Percentiles rank a stretch among this genome's conserved stretches.
Conservation (phyloP, 2,888 invertebrate genomes). For the Cheilosia impressa region DNA sequence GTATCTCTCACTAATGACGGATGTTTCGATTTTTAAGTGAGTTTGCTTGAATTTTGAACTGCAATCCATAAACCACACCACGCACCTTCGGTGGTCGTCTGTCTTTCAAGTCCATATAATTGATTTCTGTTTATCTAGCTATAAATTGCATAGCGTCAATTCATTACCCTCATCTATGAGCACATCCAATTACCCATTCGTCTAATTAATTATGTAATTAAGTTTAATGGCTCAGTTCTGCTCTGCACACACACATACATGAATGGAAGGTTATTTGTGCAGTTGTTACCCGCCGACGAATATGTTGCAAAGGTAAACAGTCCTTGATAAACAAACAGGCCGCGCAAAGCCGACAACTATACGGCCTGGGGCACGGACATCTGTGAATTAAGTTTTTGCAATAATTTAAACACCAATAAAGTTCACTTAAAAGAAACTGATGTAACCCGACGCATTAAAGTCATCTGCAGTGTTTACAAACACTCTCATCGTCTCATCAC, state of each 20-base stretch:
- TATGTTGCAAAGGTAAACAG: slow-evolving; percentile 6
- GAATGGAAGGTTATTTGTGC: slow-evolving; percentile 1
- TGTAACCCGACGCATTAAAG: not conserved
- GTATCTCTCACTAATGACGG: no score
- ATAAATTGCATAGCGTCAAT: slow-evolving; percentile 13
- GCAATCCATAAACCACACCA: no score
- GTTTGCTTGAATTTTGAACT: no score
- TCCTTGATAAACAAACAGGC: not conserved
- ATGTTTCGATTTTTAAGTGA: no score
- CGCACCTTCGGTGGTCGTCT: not conserved
- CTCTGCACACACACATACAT: not conserved
- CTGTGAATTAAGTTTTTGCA: slow-evolving; percentile 7
- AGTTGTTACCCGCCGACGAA: not conserved
- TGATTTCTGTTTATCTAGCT: slow-evolving; percentile 19
- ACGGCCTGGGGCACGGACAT: not conserved
- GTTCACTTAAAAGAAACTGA: not conserved
- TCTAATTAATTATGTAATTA: slow-evolving; percentile 41
- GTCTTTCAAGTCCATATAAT: not conserved
- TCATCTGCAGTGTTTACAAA: not conserved
- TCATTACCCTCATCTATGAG: slow-evolving; percentile 9
- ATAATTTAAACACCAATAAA: slow-evolving; percentile 15
- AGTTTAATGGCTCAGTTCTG: slow-evolving; percentile 18
- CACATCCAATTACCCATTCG: slow-evolving; percentile 23
- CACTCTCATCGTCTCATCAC: not conserved
- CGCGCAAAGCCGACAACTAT: not conserved